Evolutionary conservation across 1,140 invertebrate genomes (phyloP).

Genomic region (Planococcus citri): DNA sequence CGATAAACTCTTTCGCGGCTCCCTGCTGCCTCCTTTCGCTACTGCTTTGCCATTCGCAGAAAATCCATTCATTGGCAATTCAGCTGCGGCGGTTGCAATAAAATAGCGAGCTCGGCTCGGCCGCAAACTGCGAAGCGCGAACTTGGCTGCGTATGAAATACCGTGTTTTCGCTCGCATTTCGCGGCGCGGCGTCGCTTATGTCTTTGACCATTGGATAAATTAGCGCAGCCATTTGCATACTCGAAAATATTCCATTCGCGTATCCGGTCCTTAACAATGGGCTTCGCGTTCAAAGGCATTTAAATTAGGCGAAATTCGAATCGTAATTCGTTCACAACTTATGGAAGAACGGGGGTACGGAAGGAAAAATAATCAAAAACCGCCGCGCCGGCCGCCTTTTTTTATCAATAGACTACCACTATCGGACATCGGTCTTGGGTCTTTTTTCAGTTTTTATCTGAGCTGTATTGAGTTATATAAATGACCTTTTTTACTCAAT

Average conservation of each 20-base stretch:
- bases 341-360: too few relatives aligned
- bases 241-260: not conserved
- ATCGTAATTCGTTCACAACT: too few relatives aligned
- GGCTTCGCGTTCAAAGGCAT: not conserved
- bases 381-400: too few relatives aligned
- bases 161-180: too few relatives aligned
- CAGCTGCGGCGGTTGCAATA: not conserved
- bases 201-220: not conserved
- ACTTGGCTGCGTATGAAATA: not conserved
- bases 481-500: too few relatives aligned
- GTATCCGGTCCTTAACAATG: conserved; percentile 2
- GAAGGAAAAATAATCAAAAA: too few relatives aligned
- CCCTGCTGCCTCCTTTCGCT: not conserved
- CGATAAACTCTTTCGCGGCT: conserved; percentile 6
- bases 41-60: not conserved
- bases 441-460: too few relatives aligned
- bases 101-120: not conserved
- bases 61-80: conserved; percentile 1
- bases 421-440: too few relatives aligned
- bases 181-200: too few relatives aligned
- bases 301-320: too few relatives aligned
- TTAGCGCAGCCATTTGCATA: not conserved
- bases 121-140: not conserved
- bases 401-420: too few relatives aligned
- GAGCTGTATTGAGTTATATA: too few relatives aligned